phyloP scores from a whole-genome alignment of 2,888 invertebrate species.

The Endomychus coccineus region DNA sequence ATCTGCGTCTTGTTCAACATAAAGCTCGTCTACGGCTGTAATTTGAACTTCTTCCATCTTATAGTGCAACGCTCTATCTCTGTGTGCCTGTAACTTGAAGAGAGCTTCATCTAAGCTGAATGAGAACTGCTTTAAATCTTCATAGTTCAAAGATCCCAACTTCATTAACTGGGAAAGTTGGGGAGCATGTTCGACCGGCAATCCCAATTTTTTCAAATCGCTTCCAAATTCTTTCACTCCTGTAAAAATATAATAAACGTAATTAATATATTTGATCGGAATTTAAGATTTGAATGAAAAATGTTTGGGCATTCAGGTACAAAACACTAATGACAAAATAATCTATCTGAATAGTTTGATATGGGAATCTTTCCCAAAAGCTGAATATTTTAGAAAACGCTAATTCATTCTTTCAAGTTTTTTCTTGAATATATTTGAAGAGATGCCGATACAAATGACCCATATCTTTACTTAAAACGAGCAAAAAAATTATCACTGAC shows the following conservation, averaged over 20 bases:
- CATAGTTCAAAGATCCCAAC: slow-evolving; percentile 81
- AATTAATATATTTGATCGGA: no score
- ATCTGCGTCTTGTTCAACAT: slow-evolving; percentile 79
- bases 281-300: slow-evolving; percentile 1
- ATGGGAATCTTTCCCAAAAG: no score
- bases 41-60: slow-evolving; percentile 96
- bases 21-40: slow-evolving; percentile 86
- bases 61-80: slow-evolving; percentile 83
- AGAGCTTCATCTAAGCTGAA: slow-evolving; percentile 87
- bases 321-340: no score
- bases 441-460: no score
- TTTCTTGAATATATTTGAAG: no score
- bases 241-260: slow-evolving; percentile 12
- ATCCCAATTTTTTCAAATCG: slow-evolving; percentile 84
- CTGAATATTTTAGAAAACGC: no score
- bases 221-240: slow-evolving; percentile 88
- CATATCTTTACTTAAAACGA: no score
- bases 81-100: slow-evolving; percentile 74
- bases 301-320: no score
- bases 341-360: no score
- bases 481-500: no score
- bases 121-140: slow-evolving; percentile 89
- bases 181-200: slow-evolving; percentile 96
- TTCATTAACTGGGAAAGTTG: slow-evolving; percentile 95
- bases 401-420: no score